Evolutionary conservation across 2,888 invertebrate species (phyloP).

Genomic region (Alcis repandata): DNA sequence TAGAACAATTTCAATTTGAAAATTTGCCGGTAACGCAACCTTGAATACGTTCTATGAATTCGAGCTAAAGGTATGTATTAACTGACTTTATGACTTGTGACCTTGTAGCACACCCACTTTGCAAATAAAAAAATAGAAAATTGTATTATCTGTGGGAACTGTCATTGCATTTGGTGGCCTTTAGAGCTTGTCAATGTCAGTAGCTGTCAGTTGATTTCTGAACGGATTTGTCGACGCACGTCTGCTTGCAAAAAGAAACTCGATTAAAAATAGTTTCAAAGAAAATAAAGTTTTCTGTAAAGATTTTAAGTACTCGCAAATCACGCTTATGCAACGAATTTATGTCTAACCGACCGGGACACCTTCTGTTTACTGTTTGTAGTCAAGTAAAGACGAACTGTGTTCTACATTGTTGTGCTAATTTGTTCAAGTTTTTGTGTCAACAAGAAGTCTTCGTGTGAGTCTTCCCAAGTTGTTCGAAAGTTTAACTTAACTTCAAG

Average conservation of each 20-base stretch:
- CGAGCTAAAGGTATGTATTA: no score
- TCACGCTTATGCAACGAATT: neutral
- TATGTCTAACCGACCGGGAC: no score
- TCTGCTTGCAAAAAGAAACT: conserved; percentile 2
- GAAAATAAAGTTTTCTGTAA: conserved; percentile 6
- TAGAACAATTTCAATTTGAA: no score
- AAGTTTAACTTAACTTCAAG: conserved; percentile 65
- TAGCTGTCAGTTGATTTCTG: conserved; percentile 7
- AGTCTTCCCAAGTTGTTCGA: conserved; percentile 56
- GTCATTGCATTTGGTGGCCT: no score
- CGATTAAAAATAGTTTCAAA: neutral
- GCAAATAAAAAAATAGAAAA: no score
- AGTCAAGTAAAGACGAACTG: conserved; percentile 9
- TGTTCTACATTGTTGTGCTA: conserved; percentile 37
- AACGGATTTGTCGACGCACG: conserved; percentile 19
- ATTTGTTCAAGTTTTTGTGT: conserved; percentile 55
- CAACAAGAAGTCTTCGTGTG: conserved; percentile 48
- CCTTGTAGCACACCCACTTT: no score
- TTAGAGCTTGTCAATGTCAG: no score
- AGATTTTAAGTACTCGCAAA: neutral
- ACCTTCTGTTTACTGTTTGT: neutral
- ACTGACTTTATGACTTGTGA: no score
- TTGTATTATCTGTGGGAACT: no score
- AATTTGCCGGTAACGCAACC: no score
- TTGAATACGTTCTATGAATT: no score